A percentile compares a stretch with the other conserved stretches of the same genome.
Evolutionary conservation across 1,140 invertebrate species (phyloP).

Genomic region (Plutomurus gul): DNA sequence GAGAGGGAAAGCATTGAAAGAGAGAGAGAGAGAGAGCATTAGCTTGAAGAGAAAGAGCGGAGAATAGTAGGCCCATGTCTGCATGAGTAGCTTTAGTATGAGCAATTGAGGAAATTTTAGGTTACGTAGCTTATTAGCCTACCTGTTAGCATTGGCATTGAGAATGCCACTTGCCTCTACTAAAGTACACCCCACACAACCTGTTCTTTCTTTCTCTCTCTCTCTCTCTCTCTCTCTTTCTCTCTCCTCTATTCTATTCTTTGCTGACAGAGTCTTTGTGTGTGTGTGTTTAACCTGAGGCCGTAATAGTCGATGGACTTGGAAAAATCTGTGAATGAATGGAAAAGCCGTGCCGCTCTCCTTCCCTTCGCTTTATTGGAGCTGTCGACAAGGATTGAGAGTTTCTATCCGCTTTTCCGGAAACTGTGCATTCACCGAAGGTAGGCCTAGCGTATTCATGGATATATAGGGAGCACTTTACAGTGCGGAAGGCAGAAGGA

Average conservation of each 20-base stretch:
- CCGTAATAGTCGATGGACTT: not conserved
- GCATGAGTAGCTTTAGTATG: not conserved
- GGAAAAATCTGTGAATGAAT: conserved; percentile 27
- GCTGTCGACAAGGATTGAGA: conserved; percentile 13
- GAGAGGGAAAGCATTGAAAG: not conserved
- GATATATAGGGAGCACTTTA: not conserved
- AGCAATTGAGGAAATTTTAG: conserved; percentile 20
- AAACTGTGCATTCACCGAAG: not conserved
- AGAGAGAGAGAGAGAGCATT: not conserved
- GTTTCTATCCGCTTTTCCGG: not conserved
- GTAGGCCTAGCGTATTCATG: not conserved
- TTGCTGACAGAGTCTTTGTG: not conserved
- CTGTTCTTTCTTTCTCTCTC: conserved; percentile 8
- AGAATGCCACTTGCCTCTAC: not conserved
- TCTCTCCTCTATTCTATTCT: conserved; percentile 7
- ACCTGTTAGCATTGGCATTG: conserved; percentile 7
- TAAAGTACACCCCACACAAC: not conserved
- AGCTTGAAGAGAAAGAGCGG: not conserved
- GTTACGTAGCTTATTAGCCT: conserved; percentile 13
- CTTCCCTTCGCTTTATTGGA: not conserved
- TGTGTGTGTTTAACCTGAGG: conserved; percentile 15
- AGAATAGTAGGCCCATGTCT: not conserved
- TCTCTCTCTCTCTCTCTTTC: not conserved
- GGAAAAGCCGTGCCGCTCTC: not conserved
- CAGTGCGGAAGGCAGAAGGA: too few species aligned